phyloP scores from a whole-genome alignment of 2,888 invertebrate species.

The Caenorhabditis zanzibari region DNA sequence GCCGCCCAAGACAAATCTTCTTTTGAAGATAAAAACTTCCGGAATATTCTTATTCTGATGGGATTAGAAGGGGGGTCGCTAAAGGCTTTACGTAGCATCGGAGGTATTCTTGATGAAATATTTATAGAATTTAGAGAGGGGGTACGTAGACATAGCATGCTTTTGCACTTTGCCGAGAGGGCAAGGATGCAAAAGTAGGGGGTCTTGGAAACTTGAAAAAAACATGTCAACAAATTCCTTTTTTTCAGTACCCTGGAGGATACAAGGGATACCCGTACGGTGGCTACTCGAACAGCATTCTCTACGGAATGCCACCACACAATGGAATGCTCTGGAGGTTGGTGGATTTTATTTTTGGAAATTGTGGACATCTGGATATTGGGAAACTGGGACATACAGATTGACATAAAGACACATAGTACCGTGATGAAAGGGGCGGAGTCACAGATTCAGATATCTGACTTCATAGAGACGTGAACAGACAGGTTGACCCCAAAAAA shows the following conservation, averaged over 20 bases:
- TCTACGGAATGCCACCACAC: constrained; percentile 77
- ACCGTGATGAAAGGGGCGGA: too few species aligned
- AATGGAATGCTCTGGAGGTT: constrained; percentile 74
- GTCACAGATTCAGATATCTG: too few species aligned
- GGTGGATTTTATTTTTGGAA: too few species aligned
- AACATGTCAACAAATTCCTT: neutral
- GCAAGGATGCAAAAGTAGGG: neutral
- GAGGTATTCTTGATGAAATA: constrained; percentile 6
- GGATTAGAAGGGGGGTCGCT: neutral
- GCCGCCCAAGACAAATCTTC: too few species aligned
- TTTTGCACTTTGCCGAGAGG: constrained; percentile 31
- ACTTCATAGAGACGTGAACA: too few species aligned
- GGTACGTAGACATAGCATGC: neutral
- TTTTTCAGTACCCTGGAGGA: constrained; percentile 60
- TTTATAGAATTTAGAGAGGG: neutral
- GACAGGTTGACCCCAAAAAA: too few species aligned
- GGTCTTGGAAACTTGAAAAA: neutral
- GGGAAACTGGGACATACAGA: too few species aligned
- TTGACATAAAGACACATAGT: too few species aligned
- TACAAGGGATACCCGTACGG: constrained; percentile 59
- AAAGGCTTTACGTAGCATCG: neutral
- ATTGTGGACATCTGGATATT: neutral
- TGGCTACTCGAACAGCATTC: constrained; percentile 72
- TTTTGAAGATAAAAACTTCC: constrained; percentile 28
- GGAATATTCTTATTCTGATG: constrained; percentile 1